Conservation (phyloP, 2,113 vertebrate species). For the Fulica atra region DNA sequence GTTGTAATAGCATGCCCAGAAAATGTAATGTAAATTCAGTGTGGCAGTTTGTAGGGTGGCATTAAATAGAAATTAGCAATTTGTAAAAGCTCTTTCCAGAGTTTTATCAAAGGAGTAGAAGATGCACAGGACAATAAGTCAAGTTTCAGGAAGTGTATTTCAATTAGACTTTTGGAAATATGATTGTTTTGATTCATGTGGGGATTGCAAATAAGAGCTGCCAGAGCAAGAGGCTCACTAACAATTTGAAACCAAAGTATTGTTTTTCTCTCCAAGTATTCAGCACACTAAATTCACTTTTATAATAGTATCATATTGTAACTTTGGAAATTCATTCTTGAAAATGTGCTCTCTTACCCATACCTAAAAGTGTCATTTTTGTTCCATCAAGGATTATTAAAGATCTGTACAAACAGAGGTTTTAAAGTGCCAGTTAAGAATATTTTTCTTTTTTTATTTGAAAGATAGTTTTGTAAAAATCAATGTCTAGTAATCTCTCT, state of each 20-base stretch:
- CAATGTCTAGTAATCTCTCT: not conserved
- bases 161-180: not conserved
- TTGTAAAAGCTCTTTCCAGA: not conserved
- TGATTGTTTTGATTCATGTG: not conserved
- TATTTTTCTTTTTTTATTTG: not conserved
- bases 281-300: not conserved
- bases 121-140: not conserved
- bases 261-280: not conserved
- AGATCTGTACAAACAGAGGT: not conserved
- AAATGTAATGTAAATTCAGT: not conserved
- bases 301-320: not conserved
- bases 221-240: accelerated
- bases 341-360: not conserved
- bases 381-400: not conserved
- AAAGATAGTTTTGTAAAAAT: constrained; percentile 19
- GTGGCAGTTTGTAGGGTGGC: not conserved
- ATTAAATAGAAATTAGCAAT: constrained; percentile 16
- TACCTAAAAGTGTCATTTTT: not conserved
- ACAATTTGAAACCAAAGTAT: not conserved
- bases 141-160: not conserved
- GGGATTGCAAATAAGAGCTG: not conserved
- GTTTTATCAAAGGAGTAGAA: not conserved
- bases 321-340: not conserved
- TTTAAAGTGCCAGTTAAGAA: not conserved
- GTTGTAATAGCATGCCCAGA: not conserved